Percentiles rank a stretch among this genome's conserved stretches.
Evolutionary conservation across 2,888 invertebrate species (phyloP).

Genomic region (Sipha maydis): DNA sequence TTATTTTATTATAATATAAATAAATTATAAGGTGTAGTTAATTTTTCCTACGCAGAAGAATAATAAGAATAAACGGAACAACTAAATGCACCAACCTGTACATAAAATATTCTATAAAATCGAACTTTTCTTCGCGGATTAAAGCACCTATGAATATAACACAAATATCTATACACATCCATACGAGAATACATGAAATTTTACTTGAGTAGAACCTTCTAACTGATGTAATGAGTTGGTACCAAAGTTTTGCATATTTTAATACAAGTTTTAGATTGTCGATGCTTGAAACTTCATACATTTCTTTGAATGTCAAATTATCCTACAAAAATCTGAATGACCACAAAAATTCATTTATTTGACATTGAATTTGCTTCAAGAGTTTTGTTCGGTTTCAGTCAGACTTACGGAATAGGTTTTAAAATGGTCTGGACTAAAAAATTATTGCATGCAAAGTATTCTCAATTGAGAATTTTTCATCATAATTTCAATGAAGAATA

Average conservation of each 20-base stretch:
- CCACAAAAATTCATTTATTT: slow-evolving; percentile 21
- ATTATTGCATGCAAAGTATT: background rate
- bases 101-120: background rate
- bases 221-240: background rate
- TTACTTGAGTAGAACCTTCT: background rate
- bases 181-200: background rate
- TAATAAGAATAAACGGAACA: background rate
- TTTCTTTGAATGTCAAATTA: slow-evolving; percentile 14
- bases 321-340: background rate
- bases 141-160: background rate
- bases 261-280: slow-evolving; percentile 22
- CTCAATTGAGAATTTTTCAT: background rate
- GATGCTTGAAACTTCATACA: slow-evolving; percentile 8
- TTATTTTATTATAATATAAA: no score
- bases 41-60: background rate
- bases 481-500: background rate
- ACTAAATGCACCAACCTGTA: background rate
- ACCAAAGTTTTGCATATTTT: background rate
- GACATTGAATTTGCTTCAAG: background rate
- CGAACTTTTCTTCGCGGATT: background rate
- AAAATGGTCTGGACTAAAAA: background rate
- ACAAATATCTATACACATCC: background rate
- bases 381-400: background rate
- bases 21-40: no score
- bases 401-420: background rate